Conservation (phyloP, 2,113 vertebrate species). For the Empidonax traillii region DNA sequence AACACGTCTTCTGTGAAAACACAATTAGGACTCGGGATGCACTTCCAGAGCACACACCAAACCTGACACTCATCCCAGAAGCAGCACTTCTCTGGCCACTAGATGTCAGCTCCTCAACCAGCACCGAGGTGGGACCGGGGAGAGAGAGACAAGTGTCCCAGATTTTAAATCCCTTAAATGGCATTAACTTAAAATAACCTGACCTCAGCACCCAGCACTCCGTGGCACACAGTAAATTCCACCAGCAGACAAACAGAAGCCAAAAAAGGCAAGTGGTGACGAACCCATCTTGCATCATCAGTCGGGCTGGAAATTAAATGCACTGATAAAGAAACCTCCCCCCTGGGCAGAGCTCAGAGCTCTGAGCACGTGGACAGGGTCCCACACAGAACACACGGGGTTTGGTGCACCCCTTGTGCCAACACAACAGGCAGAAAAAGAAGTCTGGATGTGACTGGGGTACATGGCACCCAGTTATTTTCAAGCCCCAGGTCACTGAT, state of each 20-base stretch:
- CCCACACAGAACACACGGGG: neutral
- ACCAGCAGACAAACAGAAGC: conserved; percentile 44
- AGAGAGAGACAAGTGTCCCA: conserved; percentile 64
- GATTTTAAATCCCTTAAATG: conserved; percentile 80
- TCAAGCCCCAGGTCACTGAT: neutral
- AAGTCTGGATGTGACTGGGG: neutral
- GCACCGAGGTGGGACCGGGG: neutral
- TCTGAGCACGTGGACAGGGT: neutral
- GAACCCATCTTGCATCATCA: neutral
- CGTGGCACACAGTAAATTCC: conserved; percentile 66
- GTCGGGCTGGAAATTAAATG: neutral
- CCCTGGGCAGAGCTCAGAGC: neutral
- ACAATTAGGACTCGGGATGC: fast-evolving
- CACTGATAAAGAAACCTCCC: neutral
- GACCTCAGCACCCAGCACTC: conserved; percentile 56
- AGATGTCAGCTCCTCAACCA: conserved; percentile 71
- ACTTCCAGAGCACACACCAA: neutral
- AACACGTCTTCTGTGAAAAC: fast-evolving
- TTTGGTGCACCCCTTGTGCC: neutral
- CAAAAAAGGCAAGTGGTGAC: conserved; percentile 58
- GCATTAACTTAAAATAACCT: conserved; percentile 78
- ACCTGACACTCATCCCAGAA: neutral
- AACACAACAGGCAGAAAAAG: neutral
- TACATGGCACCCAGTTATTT: fast-evolving
- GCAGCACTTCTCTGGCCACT: conserved; percentile 38